Base-by-base conservation (phyloP, 2,888 invertebrate species). In the Bellardia pandia region DNA sequence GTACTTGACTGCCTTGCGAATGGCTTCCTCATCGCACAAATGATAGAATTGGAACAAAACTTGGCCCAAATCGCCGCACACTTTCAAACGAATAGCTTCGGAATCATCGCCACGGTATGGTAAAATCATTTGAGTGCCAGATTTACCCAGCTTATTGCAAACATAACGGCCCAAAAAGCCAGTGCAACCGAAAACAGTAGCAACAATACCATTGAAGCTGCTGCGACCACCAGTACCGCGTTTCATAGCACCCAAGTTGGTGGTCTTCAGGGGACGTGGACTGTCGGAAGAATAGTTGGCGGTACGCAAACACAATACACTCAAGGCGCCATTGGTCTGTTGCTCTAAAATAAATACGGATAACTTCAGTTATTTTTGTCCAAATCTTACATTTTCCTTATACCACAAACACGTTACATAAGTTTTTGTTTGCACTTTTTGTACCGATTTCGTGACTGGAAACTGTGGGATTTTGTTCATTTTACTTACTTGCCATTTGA, bases 151-250 rank as follows among this genome's bases (percentile, higher is more conserved):
- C 91, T 96, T 96, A 92, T 98, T 99, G 93, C 97, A 96, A 16
- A 99, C 95, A 94, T 97, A 96, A 89, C 96, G 95, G 0, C 99
- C 99, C 0, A 99, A 94, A 91, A 98, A 98, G 2, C 99, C 99
- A 51, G 96, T 96, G 80, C 96, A 96, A 75, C 99, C 99, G 93
- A 99, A 99, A 1, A 99, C 97, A n/a, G 99, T 99, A n/a, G 98
- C 98, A 2, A 99, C 98, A 79, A 97, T 95, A 0, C 99, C 99
- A 94, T 97, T 99, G 93, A 99, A 99, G 91, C 99, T 99, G 90
- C 97, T 97, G 51, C 99, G 96, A 23, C 99, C 99, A 14, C 98
- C 98, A 30, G 98, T 97, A 42, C 98, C 98, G 88, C 96, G 95
- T 93, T 96, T 97, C 92, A 97, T 94, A 0, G 95, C 94, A 9